Evolutionary conservation across 1,140 invertebrate species (phyloP).

Genomic region (Meloidogyne floridensis): DNA sequence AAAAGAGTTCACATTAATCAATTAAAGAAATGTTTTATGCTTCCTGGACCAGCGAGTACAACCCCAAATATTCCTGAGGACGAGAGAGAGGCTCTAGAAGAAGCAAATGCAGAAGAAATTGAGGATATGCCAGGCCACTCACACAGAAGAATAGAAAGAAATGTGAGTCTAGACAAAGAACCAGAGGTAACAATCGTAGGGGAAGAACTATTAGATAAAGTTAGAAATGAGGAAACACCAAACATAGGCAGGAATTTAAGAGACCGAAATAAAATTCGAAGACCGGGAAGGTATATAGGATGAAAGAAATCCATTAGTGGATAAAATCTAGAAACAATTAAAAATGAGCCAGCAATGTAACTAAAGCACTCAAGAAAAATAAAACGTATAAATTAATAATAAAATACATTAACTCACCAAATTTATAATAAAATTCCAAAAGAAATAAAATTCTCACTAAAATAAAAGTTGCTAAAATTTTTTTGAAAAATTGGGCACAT

Average conservation of each 20-base stretch:
- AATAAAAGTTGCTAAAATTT: too few relatives aligned
- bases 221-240: neutral
- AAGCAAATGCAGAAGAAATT: slow-evolving; percentile 2
- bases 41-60: neutral
- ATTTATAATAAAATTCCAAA: too few relatives aligned
- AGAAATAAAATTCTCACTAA: too few relatives aligned
- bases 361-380: too few relatives aligned
- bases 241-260: neutral
- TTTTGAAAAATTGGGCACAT: too few relatives aligned
- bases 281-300: neutral
- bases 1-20: slow-evolving; percentile 12
- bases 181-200: neutral
- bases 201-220: neutral
- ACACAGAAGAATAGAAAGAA: neutral
- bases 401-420: too few relatives aligned
- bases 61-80: neutral
- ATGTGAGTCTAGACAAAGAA: neutral
- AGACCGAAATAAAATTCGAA: neutral
- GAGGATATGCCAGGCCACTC: neutral
- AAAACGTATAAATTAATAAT: too few relatives aligned
- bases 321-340: neutral
- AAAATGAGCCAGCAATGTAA: too few relatives aligned
- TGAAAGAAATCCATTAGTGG: neutral
- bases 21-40: slow-evolving; percentile 10
- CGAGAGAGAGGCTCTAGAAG: neutral